phyloP scores from a whole-genome alignment of 2,113 vertebrate genomes.

The Atractosteus spatula region DNA sequence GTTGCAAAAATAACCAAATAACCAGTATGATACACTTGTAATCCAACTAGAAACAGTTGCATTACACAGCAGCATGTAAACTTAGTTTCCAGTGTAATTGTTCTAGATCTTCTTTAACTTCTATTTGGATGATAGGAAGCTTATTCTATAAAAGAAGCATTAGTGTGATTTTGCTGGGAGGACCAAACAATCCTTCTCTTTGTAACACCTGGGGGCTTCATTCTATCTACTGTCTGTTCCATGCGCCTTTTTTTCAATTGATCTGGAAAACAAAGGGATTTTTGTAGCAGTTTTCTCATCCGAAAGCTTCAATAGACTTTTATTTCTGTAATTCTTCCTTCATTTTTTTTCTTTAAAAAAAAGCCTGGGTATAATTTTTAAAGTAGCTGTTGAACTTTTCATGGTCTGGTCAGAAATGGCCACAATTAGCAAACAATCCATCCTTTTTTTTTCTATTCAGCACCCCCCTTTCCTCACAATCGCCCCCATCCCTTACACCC shows the following conservation, averaged over 20 bases:
- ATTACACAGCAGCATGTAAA: too few species aligned
- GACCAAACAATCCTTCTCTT: conserved; percentile 18
- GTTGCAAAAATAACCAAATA: too few species aligned
- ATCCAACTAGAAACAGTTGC: too few species aligned
- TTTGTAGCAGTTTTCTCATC: conserved; percentile 39
- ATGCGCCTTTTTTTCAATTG: conserved; percentile 16
- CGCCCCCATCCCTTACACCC: conserved; percentile 66
- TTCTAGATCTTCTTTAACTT: too few species aligned
- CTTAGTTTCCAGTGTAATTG: too few species aligned
- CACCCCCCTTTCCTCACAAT: conserved; percentile 62
- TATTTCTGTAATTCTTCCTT: conserved; percentile 42
- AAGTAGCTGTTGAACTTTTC: conserved; percentile 84
- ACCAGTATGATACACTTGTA: too few species aligned
- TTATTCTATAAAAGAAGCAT: background rate
- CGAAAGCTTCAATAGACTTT: conserved; percentile 39
- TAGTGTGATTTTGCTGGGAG: background rate
- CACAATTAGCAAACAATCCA: conserved; percentile 94
- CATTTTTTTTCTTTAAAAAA: conserved; percentile 36
- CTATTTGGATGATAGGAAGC: background rate
- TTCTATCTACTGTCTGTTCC: conserved; percentile 29
- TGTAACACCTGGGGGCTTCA: conserved; percentile 45
- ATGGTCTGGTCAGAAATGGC: conserved; percentile 80
- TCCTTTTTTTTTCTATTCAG: conserved; percentile 70
- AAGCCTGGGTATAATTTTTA: conserved; percentile 41
- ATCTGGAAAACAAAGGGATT: conserved; percentile 11